These are phyloP conservation scores for Perithous albicinctus DNA, from an alignment of 2,888 invertebrate genomes.

Conservation along the genomic window DNA sequence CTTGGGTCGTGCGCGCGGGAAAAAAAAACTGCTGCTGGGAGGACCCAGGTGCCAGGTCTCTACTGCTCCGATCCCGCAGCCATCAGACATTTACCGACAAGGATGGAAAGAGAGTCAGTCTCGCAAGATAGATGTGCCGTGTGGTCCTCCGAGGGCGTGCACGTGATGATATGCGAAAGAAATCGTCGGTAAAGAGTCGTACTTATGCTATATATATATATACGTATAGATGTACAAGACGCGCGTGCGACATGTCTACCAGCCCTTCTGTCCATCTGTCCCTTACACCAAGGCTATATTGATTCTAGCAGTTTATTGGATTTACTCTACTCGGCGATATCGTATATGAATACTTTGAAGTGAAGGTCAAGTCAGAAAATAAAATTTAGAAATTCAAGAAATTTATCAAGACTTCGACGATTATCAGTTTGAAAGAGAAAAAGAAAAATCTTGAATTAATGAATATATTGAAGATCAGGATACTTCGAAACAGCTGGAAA, in stretches of 20 bases:
- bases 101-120: conserved; percentile 39
- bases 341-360: not conserved
- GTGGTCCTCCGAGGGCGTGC: conserved; percentile 38
- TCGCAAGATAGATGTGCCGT: conserved; percentile 50
- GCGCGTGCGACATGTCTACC: conserved; percentile 22
- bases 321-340: not conserved
- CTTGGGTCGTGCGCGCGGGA: conserved; percentile 71
- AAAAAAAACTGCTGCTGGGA: conserved; percentile 53
- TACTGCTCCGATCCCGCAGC: conserved; percentile 5
- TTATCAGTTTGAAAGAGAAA: too few species aligned
- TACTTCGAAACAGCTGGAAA: too few species aligned
- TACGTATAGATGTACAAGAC: not conserved
- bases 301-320: not conserved
- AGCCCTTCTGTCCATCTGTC: conserved; percentile 47
- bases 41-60: conserved; percentile 67
- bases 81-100: conserved; percentile 47
- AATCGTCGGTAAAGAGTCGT: conserved; percentile 19
- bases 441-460: too few species aligned
- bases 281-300: not conserved
- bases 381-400: not conserved
- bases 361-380: not conserved
- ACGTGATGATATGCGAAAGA: conserved; percentile 51
- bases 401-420: too few species aligned
- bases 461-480: too few species aligned
- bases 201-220: conserved; percentile 25